A percentile compares a stretch with the other conserved stretches of the same genome.
These are phyloP conservation scores for Actinostola sp. DNA, from an alignment of 92 coral and sea anemone genomes.

Conservation along the genomic window DNA sequence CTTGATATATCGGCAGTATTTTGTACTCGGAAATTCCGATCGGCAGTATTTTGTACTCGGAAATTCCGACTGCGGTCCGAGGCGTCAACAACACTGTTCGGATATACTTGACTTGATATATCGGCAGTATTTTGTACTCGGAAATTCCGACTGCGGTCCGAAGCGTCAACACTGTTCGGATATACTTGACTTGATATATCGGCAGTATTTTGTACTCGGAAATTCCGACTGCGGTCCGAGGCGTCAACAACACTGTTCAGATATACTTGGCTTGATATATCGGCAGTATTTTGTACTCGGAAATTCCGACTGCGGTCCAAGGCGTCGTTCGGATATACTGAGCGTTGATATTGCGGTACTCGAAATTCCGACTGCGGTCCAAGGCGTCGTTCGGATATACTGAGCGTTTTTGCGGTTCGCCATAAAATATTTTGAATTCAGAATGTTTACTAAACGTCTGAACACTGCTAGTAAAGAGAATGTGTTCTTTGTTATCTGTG, in stretches of 20 bases:
- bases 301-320: too few species aligned
- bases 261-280: too few species aligned
- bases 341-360: neutral
- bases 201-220: too few species aligned
- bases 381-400: too few species aligned
- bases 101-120: neutral
- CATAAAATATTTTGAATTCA: slow-evolving; percentile 6
- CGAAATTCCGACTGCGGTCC: neutral
- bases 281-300: too few species aligned
- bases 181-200: neutral
- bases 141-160: neutral
- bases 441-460: neutral
- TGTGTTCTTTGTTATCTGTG: slow-evolving; percentile 3
- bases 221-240: neutral
- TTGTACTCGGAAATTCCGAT: too few species aligned
- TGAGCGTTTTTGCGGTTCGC: slow-evolving; percentile 1
- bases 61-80: too few species aligned
- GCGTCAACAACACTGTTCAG: too few species aligned
- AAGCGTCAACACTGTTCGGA: neutral
- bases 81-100: too few species aligned
- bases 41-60: too few species aligned
- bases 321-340: neutral
- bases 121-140: neutral
- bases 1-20: too few species aligned
- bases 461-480: neutral